Percentiles rank a stretch among this genome's conserved stretches.
Conservation (phyloP, 2,113 vertebrate genomes). For the Trachemys scripta region DNA sequence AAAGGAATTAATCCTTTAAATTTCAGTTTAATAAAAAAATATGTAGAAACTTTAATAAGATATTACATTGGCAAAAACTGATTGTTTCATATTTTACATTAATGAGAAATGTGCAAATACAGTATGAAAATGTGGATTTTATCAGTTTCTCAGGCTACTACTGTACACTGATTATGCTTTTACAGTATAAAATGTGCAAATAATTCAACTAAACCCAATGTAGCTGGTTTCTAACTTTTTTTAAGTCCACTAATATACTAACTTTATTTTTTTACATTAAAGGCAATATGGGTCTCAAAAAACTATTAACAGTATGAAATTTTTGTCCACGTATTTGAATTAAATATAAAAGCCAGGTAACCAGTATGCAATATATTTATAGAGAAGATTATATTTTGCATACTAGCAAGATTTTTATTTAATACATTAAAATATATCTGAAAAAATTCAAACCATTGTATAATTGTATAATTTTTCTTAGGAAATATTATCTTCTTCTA, state of each 20-base stretch:
- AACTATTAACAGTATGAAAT: not conserved
- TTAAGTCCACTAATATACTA: not conserved
- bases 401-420: slow-evolving; percentile 25
- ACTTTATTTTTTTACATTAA: accelerated
- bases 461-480: not conserved
- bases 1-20: not conserved
- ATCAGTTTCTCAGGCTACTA: not conserved
- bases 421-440: not conserved
- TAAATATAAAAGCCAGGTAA: not conserved
- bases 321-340: not conserved
- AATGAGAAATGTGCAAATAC: not conserved
- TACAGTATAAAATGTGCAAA: not conserved
- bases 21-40: not conserved
- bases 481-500: not conserved
- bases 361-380: not conserved
- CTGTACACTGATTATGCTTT: not conserved
- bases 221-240: not conserved
- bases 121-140: not conserved
- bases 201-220: not conserved
- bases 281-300: not conserved
- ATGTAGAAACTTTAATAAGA: not conserved
- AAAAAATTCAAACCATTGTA: not conserved
- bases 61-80: not conserved
- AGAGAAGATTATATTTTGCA: not conserved
- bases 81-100: not conserved